Conservation (phyloP, 2,888 invertebrate species). For the Crossocerus cetratus region DNA sequence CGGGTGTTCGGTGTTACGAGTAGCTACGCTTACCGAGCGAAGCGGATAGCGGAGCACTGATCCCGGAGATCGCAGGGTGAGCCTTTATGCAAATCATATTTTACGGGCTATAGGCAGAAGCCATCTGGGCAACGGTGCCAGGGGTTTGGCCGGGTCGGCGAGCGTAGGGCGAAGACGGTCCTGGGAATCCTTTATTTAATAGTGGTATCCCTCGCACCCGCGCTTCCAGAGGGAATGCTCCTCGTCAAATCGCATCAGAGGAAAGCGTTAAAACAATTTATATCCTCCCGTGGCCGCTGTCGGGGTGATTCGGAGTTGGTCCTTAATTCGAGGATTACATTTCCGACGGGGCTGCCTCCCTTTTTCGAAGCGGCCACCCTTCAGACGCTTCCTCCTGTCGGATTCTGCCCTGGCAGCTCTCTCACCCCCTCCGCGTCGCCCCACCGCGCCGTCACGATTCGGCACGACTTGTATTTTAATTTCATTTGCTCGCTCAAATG, state of each 20-base stretch:
- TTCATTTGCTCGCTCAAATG: conserved; percentile 52
- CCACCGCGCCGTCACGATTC: conserved; percentile 18
- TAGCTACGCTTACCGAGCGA: conserved; percentile 13
- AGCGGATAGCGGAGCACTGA: conserved; percentile 20
- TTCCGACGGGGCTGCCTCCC: conserved; percentile 15
- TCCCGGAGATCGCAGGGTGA: conserved; percentile 14
- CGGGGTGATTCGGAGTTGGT: conserved; percentile 37
- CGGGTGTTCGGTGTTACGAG: neutral
- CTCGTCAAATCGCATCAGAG: conserved; percentile 55
- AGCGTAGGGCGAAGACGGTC: neutral
- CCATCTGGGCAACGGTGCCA: conserved; percentile 37
- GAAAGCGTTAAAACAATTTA: conserved; percentile 63
- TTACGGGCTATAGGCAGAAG: conserved; percentile 41
- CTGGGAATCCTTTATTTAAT: conserved; percentile 59
- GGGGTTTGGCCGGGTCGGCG: neutral
- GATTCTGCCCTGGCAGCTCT: conserved; percentile 2
- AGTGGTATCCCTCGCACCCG: conserved; percentile 39
- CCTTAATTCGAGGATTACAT: conserved; percentile 61
- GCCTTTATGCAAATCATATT: conserved; percentile 61
- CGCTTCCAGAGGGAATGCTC: conserved; percentile 33
- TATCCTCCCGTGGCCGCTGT: conserved; percentile 51
- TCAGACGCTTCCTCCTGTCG: conserved; percentile 23
- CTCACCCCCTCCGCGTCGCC: neutral
- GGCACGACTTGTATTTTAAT: conserved; percentile 57
- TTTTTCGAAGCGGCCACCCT: conserved; percentile 14